Evolutionary conservation across 2,888 invertebrate species (phyloP).

Genomic region (Rhagonycha fulva): DNA sequence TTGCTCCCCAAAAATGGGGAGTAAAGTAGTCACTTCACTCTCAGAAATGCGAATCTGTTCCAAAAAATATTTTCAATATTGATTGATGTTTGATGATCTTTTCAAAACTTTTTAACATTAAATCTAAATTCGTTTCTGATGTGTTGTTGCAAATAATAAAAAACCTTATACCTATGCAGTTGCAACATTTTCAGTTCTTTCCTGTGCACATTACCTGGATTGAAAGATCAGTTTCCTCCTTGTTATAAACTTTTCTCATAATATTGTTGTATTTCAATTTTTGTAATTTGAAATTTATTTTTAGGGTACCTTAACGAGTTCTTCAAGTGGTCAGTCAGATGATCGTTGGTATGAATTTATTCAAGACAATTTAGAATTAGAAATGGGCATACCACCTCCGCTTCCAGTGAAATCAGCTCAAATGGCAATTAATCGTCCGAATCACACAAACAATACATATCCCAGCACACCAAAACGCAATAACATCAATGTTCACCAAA

Average conservation of each 20-base stretch:
- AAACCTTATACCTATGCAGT: no score
- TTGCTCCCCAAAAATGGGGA: no score
- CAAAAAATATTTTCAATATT: no score
- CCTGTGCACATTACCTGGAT: no score
- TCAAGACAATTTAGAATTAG: constrained; percentile 55
- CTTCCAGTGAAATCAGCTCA: constrained; percentile 45
- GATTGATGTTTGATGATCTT: no score
- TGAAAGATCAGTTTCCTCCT: background rate
- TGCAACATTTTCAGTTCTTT: no score
- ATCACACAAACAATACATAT: constrained; percentile 47
- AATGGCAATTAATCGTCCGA: constrained; percentile 17
- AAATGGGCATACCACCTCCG: constrained; percentile 60
- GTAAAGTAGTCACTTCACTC: no score
- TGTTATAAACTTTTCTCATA: background rate
- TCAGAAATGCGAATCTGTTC: no score
- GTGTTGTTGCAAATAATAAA: no score
- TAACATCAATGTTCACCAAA: constrained; percentile 43
- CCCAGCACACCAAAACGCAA: constrained; percentile 52
- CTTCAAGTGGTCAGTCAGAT: constrained; percentile 67
- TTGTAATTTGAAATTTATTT: constrained; percentile 35
- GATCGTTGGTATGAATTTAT: constrained; percentile 68
- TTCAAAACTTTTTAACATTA: no score
- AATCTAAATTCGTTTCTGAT: no score
- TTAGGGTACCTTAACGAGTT: constrained; percentile 65
- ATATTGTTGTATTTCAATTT: constrained; percentile 29